Conservation (phyloP, 2,113 vertebrate species). For the Rhynchomys soricoides region DNA sequence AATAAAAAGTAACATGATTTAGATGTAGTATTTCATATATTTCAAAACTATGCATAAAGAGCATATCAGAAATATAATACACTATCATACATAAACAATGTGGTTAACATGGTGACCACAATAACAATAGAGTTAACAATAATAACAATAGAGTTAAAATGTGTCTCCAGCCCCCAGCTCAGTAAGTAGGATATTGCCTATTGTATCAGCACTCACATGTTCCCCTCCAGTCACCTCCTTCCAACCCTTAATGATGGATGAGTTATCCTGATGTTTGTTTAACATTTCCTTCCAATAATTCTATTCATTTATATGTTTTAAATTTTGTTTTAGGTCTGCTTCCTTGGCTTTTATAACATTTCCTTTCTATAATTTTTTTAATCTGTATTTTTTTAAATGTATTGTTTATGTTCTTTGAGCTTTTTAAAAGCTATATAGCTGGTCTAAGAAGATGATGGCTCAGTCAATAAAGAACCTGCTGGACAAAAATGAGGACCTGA, state of each 20-base stretch:
- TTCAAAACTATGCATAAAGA: not conserved
- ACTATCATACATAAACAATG: not conserved
- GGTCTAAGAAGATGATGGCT: not conserved
- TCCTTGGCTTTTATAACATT: not conserved
- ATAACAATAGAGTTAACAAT: not conserved
- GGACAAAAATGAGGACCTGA: rapidly evolving
- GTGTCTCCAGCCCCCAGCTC: not conserved
- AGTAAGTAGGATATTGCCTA: not conserved
- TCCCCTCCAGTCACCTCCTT: not conserved
- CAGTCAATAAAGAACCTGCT: too few relatives aligned
- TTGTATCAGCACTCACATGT: not conserved
- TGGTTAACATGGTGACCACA: not conserved
- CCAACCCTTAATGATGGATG: not conserved
- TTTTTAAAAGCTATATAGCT: not conserved
- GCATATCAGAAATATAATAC: not conserved
- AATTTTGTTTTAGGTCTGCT: not conserved
- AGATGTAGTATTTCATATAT: not conserved
- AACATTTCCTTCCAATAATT: not conserved
- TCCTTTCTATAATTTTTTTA: not conserved
- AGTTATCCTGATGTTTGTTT: not conserved
- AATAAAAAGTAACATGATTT: not conserved
- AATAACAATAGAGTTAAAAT: not conserved
- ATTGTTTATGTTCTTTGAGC: not conserved
- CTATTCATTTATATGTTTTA: not conserved
- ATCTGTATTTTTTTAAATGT: not conserved